Evolutionary conservation across 2,113 vertebrate species (phyloP), one percentile per base, ranked within the genome.

Genomic region (Nothocercus nigrocapillus): DNA sequence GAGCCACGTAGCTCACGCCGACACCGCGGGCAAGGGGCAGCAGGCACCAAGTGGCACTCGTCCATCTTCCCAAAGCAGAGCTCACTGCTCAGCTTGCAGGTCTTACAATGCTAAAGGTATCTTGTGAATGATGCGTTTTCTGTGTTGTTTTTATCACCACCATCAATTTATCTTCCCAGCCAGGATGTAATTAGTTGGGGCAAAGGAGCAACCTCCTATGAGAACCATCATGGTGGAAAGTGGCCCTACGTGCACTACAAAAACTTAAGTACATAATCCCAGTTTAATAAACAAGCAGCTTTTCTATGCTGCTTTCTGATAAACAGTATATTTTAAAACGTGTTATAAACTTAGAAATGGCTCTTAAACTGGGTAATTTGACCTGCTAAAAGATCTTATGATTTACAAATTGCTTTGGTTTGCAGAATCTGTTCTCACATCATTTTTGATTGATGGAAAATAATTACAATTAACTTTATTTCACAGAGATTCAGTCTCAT

Each of bases 1-100:
- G 34, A 45, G 0, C 0, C 19, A 32, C 27, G 54, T 5, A 34
- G 82, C 63, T 47, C 63, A 36, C 2, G 1, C 15, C 1, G 0
- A 30, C 47, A 49, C 40, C 36, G 3, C 25, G 58, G 13, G 16
- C 27, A 56, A 66, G 30, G 30, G 24, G 85, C 89, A 82, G 74
- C 32, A 64, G 36, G 21, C 36, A 79, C 25, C 36, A 40, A 38
- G 58, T 2, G 27, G 62, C 58, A 83, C 82, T 40, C 3, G 5
- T 12, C 30, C 78, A 22, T 40, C 19, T n/a, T 42, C 11, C 38
- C 54, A 20, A 24, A 13, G 38, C 16, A 47, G 63, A 80, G 40
- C 24, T 47, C 42, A 22, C 69, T 1, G 19, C 34, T 59, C 5
- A 4, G 36, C 58, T 11, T 32, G 28, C 32, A 34, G 73, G 47